phyloP scores from a whole-genome alignment of 2,797 vertebrate species.

The Chaetodon trifasciatus region DNA sequence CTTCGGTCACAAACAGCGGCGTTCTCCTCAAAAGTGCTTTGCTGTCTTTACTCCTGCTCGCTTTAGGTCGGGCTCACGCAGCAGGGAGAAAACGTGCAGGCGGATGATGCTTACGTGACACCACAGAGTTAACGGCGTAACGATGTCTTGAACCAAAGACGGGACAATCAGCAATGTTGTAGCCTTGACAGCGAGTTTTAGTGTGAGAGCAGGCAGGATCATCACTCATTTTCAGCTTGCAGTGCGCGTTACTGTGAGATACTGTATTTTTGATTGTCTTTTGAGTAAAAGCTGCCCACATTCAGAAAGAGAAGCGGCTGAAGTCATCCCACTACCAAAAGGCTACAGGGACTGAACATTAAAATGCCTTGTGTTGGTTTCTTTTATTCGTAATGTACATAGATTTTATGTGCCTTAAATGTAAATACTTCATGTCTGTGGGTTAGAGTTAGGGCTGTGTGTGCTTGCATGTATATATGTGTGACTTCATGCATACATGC shows the following conservation, averaged over 20 bases:
- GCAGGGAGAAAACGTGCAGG: neutral
- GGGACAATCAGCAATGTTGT: slow-evolving; percentile 70
- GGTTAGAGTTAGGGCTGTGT: slow-evolving; percentile 40
- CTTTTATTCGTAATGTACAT: slow-evolving; percentile 66
- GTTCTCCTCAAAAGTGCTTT: slow-evolving; percentile 30
- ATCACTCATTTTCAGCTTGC: slow-evolving; percentile 42
- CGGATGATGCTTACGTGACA: slow-evolving; percentile 29
- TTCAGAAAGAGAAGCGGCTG: slow-evolving; percentile 40
- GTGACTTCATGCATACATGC: slow-evolving; percentile 49
- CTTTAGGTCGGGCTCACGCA: slow-evolving; percentile 10
- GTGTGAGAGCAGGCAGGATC: slow-evolving; percentile 33
- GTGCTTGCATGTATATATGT: slow-evolving; percentile 49
- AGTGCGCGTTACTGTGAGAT: slow-evolving; percentile 55
- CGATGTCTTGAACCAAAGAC: slow-evolving; percentile 48
- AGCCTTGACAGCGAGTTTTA: slow-evolving; percentile 53
- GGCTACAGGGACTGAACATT: slow-evolving; percentile 80
- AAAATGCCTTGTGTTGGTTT: slow-evolving; percentile 69
- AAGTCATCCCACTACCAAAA: slow-evolving; percentile 64
- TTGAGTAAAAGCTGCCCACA: slow-evolving; percentile 33
- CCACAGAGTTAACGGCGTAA: slow-evolving; percentile 16
- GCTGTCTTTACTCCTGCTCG: slow-evolving; percentile 20
- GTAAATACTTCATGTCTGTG: slow-evolving; percentile 74
- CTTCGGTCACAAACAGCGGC: slow-evolving; percentile 54
- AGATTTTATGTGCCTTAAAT: slow-evolving; percentile 74
- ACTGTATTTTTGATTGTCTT: slow-evolving; percentile 59